Evolutionary conservation across 2,113 vertebrate genomes (phyloP), one percentile per base, ranked within the genome.

Genomic region (Paracyprichromis sp.): DNA sequence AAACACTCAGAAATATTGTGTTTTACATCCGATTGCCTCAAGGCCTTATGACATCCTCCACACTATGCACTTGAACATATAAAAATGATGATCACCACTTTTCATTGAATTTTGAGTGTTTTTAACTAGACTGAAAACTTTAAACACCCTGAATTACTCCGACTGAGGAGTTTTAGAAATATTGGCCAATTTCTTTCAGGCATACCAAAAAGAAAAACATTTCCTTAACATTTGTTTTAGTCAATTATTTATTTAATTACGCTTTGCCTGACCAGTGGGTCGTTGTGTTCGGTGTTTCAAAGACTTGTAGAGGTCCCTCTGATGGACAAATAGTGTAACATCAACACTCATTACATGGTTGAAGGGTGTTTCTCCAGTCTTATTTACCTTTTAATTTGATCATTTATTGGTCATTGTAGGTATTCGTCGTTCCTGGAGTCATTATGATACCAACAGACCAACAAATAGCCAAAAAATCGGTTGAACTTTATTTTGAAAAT

Each of bases 271-370:
- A 31, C 24, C 16, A 76, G 24, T 0, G 4, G 43, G 24, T 50
- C 19, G 43, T 31, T 50, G 43, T 11, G 16, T 76, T 8, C 0
- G 4, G 3, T 3, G 3, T 29, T 29, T 4, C 43, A 7, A 76
- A 76, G 9, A 73, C 21, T 21, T 45, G 21, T 26, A 73, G 69
- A 76, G 24, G 9, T 47, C 43, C 71, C 71, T 76, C 43, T 50
- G 24, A 17, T 50, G 43, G 71, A 31, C 43, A 76, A 47, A 76
- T 16, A 11, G 24, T 76, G 43, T 19, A 76, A 76, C 24, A 7
- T 47, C 43, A 76, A 47, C 43, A 17, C 9, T 47, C 9, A 29
- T 19, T 29, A 31, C 71, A 76, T 12, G 4, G 71, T 76, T 76
- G 24, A 76, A 50, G 24, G 71, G 71, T 47, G 71, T 76, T 76